phyloP scores from a whole-genome alignment of 2,113 vertebrate genomes.

The Diglossa brunneiventris region DNA sequence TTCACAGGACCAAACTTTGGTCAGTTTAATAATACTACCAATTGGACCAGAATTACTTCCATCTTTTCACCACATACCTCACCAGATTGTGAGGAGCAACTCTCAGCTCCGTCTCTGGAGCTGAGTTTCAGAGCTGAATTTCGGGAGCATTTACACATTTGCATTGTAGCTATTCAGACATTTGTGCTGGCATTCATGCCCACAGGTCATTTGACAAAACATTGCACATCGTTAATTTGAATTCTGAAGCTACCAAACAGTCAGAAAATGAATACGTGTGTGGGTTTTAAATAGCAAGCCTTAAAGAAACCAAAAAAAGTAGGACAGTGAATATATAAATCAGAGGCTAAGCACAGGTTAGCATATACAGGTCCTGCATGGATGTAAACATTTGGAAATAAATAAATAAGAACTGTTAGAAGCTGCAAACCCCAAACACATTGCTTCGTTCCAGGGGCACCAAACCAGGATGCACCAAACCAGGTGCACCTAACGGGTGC shows the following conservation, averaged over 20 bases:
- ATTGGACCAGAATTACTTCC: background rate
- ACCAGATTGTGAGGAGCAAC: background rate
- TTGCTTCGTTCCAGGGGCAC: accelerated
- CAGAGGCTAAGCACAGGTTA: background rate
- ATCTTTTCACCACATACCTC: background rate
- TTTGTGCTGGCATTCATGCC: background rate
- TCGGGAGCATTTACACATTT: background rate
- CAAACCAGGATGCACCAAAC: background rate
- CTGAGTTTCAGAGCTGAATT: background rate
- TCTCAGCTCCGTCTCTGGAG: background rate
- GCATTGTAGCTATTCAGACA: background rate
- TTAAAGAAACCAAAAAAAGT: background rate
- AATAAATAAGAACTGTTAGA: background rate
- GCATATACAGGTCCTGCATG: accelerated
- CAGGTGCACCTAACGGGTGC: accelerated
- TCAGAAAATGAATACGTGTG: background rate
- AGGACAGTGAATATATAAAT: background rate
- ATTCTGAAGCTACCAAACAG: background rate
- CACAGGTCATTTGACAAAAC: background rate
- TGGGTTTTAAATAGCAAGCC: background rate
- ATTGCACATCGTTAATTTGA: background rate
- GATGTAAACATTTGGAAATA: background rate
- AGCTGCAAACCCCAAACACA: background rate
- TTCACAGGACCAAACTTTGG: background rate
- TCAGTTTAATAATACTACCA: background rate